These are phyloP conservation scores for Malachius bipustulatus DNA, from an alignment of 2,888 invertebrate genomes.

Conservation along the genomic window DNA sequence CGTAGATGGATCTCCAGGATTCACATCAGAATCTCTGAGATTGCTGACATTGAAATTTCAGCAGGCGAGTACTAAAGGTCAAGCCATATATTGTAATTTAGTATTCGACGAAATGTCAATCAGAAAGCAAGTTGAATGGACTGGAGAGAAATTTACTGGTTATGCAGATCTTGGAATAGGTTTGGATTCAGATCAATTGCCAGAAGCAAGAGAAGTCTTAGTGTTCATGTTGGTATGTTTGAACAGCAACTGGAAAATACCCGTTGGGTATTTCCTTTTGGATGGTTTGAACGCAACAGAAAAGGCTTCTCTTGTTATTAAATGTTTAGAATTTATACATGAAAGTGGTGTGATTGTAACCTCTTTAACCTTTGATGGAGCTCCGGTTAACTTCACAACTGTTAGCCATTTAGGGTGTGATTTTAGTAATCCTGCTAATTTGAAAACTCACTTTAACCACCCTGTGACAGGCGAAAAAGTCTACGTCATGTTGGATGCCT, in stretches of 20 bases:
- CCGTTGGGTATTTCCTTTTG: slow-evolving; percentile 18
- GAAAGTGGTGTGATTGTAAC: slow-evolving; percentile 17
- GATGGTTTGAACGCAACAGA: slow-evolving; percentile 16
- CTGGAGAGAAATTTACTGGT: slow-evolving; percentile 13
- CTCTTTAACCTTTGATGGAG: slow-evolving; percentile 20
- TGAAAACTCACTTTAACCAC: slow-evolving; percentile 15
- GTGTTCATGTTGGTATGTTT: slow-evolving; percentile 18
- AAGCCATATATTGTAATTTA: too few relatives aligned
- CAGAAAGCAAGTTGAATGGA: too few relatives aligned
- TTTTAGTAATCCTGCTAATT: slow-evolving; percentile 10
- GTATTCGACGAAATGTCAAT: too few relatives aligned
- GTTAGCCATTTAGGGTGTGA: slow-evolving; percentile 15
- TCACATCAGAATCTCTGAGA: too few relatives aligned
- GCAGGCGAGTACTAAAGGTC: too few relatives aligned
- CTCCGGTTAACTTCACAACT: slow-evolving; percentile 18
- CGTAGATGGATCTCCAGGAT: too few relatives aligned
- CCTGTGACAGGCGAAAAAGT: slow-evolving; percentile 8
- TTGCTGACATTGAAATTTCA: too few relatives aligned
- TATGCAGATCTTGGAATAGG: slow-evolving; percentile 21
- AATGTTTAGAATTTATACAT: slow-evolving; percentile 16
- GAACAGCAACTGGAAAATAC: slow-evolving; percentile 19
- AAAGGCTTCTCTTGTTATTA: slow-evolving; percentile 17
- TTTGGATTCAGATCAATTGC: slow-evolving; percentile 17
- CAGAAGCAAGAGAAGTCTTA: slow-evolving; percentile 17
- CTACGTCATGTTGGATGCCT: slow-evolving; percentile 11